phyloP scores from a whole-genome alignment of 2,113 vertebrate species.

The Scortum barcoo region DNA sequence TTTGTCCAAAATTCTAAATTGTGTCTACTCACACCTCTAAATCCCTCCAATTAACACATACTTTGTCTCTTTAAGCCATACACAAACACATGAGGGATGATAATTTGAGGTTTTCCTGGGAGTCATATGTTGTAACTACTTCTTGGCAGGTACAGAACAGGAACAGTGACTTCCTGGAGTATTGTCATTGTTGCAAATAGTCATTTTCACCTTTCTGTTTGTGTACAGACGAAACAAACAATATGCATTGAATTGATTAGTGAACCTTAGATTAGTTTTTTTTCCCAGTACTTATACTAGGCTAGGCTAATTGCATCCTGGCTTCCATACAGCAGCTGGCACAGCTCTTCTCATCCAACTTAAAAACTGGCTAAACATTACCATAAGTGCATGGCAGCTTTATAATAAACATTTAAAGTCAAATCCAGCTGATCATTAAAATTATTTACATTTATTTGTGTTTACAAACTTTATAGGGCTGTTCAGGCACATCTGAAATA shows the following conservation, averaged over 20 bases:
- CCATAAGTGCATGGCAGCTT: too few relatives aligned
- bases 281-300: neutral
- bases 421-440: too few relatives aligned
- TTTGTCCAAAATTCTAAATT: neutral
- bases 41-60: neutral
- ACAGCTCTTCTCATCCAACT: slow-evolving; percentile 9
- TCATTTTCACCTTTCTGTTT: neutral
- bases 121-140: neutral
- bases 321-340: neutral
- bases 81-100: neutral
- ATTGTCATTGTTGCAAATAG: neutral
- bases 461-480: too few relatives aligned
- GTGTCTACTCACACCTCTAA: neutral
- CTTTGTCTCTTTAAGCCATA: neutral
- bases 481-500: too few relatives aligned
- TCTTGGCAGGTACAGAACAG: neutral
- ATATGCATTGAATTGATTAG: neutral
- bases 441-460: too few relatives aligned
- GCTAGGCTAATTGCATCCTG: neutral
- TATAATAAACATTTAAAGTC: too few relatives aligned
- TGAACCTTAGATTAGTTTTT: neutral
- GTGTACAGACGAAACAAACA: neutral
- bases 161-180: neutral
- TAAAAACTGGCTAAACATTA: too few relatives aligned
- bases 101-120: neutral